Evolutionary conservation across 2,797 vertebrate species (phyloP).

Genomic region (Fundulus diaphanus): DNA sequence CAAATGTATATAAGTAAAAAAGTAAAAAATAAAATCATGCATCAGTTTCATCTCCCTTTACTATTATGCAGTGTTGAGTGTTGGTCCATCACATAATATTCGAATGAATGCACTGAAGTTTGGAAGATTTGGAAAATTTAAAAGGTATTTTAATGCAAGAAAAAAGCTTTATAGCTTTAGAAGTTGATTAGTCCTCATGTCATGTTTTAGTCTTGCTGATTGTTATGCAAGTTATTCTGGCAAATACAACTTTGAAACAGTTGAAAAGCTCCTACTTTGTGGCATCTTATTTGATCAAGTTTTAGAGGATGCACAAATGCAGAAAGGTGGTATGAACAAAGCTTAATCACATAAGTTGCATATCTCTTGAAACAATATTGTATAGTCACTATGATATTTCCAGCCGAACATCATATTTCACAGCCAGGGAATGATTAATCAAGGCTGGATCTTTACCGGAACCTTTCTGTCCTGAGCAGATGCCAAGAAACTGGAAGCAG

Average conservation of each 20-base stretch:
- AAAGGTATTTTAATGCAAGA: no score
- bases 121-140: no score
- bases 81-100: no score
- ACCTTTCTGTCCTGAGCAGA: slow-evolving; percentile 21
- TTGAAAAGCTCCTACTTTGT: neutral
- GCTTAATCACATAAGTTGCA: neutral
- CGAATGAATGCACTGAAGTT: no score
- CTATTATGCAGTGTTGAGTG: no score
- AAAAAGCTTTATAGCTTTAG: no score
- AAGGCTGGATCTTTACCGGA: neutral
- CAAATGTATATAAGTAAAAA: no score
- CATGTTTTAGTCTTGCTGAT: no score
- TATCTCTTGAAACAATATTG: neutral
- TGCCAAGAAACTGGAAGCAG: slow-evolving; percentile 41
- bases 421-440: neutral
- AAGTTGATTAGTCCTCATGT: no score
- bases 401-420: neutral
- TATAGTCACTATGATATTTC: neutral
- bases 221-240: neutral
- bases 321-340: neutral
- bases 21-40: no score
- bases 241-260: slow-evolving; percentile 2
- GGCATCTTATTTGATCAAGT: neutral
- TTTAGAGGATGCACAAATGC: neutral
- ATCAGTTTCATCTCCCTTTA: no score